Evolutionary conservation across 92 coral and sea anemone genomes (phyloP).

Genomic region (Zoanthus solanderi): DNA sequence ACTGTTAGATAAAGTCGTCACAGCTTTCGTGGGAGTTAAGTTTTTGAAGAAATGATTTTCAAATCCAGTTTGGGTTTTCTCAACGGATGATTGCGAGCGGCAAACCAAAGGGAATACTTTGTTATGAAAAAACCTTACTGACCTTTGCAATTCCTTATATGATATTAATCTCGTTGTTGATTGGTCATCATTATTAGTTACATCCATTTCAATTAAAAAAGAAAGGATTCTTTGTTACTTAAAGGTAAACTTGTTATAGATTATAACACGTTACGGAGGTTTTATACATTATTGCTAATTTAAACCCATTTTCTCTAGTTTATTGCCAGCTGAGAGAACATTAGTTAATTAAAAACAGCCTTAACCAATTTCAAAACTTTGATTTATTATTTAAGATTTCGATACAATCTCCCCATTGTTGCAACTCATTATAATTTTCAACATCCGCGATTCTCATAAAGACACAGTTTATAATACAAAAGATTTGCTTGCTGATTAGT

Average conservation of each 20-base stretch:
- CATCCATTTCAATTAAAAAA: conserved; percentile 63
- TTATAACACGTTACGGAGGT: conserved; percentile 63
- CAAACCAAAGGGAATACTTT: not conserved
- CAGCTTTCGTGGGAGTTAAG: not conserved
- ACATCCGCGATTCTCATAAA: not conserved
- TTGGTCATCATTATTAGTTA: conserved; percentile 70
- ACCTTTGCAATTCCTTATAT: conserved; percentile 20
- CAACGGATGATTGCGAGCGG: conserved; percentile 24
- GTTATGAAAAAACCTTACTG: conserved; percentile 28
- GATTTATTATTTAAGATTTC: conserved; percentile 35
- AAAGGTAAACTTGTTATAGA: conserved; percentile 69
- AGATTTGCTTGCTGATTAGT: not conserved
- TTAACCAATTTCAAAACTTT: conserved; percentile 33
- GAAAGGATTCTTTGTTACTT: conserved; percentile 65
- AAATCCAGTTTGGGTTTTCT: not conserved
- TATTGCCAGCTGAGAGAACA: conserved; percentile 51
- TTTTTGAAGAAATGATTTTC: conserved; percentile 7
- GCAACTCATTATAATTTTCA: conserved; percentile 17
- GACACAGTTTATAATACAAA: not conserved
- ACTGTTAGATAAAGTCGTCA: not conserved
- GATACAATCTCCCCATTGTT: conserved; percentile 7
- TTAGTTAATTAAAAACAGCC: conserved; percentile 61
- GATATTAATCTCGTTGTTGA: conserved; percentile 38
- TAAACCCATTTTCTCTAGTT: conserved; percentile 62
- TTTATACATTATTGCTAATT: conserved; percentile 77